Base-by-base conservation (phyloP, 1,140 invertebrate genomes). In the Brachystomella parvula region DNA sequence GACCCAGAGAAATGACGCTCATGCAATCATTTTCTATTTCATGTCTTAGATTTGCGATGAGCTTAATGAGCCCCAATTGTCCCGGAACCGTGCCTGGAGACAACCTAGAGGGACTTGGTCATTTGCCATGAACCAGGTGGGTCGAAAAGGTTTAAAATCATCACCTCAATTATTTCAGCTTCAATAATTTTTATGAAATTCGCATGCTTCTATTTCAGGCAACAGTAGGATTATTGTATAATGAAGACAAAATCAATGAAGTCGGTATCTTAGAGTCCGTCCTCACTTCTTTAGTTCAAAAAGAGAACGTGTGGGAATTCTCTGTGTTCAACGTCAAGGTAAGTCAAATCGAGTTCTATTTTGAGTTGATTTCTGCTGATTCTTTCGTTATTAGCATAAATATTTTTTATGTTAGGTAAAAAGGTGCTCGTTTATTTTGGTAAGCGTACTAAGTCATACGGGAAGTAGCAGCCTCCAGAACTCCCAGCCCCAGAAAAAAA, bases 21-120 rank as follows among this genome's bases (percentile, higher is more conserved):
- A 65, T 64, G 44, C 9, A 64, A 67, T 30, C 35, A n/a, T 35
- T n/a, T 32, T 21, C 26, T 62, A 31, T 30, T 21, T 47, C 19
- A 49, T 71, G 19, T 73, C 59, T 0, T 70, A 83, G 81, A 78
- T 84, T 67, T 88, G 86, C 75, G 81, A 84, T 66, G 87, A 89
- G 77, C 76, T 90, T 33, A 90, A 89, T 77, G 76, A 80, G 24
- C 87, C 88, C 1, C 79, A 78, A 9, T 73, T 89, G 1, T 78
- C 84, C 32, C 79, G 84, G 66, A 82, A 88, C 1, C 77, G 79
- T 30, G 85, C 87, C 75, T 88, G 86, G 85, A 80, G 77, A 47
- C 81, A 82, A 21, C 84, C 84, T 72, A 80, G 80, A 65, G 81
- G 83, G 35, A 77, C 81, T 64, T 90, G 88, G 88, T 77, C 79